Evolutionary conservation across 2,113 vertebrate genomes (phyloP).

Genomic region (Xerus inauris): DNA sequence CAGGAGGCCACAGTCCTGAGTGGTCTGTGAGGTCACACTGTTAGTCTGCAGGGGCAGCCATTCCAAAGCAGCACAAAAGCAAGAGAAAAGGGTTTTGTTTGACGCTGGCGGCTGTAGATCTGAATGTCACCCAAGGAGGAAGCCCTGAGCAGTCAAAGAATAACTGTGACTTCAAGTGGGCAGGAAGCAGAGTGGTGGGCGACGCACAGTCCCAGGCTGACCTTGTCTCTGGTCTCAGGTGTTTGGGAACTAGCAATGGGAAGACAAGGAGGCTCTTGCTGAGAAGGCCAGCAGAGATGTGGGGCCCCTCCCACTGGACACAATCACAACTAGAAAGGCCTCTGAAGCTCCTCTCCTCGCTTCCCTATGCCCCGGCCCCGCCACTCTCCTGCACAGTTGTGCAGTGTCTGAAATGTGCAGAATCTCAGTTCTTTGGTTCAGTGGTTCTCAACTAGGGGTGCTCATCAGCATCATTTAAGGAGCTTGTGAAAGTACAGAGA

Average conservation of each 20-base stretch:
- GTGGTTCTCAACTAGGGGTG: not conserved
- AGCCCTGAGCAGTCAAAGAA: not conserved
- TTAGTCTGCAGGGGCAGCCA: conserved; percentile 41
- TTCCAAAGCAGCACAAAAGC: conserved; percentile 52
- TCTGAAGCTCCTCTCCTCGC: not conserved
- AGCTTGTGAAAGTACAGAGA: not conserved
- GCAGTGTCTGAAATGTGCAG: not conserved
- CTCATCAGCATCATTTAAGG: not conserved
- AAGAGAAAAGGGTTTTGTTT: conserved; percentile 66
- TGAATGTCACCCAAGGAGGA: conserved; percentile 41
- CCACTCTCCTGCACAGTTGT: not conserved
- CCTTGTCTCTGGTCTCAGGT: not conserved
- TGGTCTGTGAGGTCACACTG: conserved; percentile 54
- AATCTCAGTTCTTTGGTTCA: not conserved
- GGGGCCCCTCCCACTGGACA: not conserved
- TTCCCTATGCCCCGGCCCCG: too few species aligned
- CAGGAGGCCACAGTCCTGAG: conserved; percentile 59
- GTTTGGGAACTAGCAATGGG: not conserved
- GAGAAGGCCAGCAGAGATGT: not conserved
- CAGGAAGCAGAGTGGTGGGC: not conserved
- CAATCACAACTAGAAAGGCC: not conserved
- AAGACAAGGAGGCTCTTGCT: not conserved
- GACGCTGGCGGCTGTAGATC: not conserved
- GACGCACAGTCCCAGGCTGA: fast-evolving
- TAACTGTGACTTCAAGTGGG: not conserved